Percentiles rank a stretch among this genome's conserved stretches.
Conservation (phyloP, 1,140 invertebrate species). For the Rhopalosiphum maidis region DNA sequence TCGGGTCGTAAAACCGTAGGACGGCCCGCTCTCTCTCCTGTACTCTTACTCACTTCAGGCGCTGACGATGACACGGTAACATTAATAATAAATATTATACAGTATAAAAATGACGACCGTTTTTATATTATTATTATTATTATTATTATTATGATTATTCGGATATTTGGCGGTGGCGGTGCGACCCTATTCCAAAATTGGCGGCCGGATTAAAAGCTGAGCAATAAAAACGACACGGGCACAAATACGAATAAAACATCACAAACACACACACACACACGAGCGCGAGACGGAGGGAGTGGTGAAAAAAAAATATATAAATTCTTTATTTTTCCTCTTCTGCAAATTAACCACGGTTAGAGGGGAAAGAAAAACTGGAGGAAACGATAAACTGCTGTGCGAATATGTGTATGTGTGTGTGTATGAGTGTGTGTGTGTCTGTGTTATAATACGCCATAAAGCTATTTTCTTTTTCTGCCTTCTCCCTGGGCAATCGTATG, state of each 20-base stretch:
- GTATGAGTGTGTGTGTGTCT: background rate
- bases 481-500: background rate
- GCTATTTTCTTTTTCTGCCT: conserved; percentile 37
- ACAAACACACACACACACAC: background rate
- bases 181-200: conserved; percentile 47
- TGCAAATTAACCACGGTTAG: conserved; percentile 54
- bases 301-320: conserved; percentile 44
- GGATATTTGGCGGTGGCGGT: conserved; percentile 27
- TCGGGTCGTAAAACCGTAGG: conserved; percentile 48
- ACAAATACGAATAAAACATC: conserved; percentile 53
- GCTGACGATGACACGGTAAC: conserved; percentile 56
- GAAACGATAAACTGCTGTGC: conserved; percentile 48
- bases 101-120: conserved; percentile 55
- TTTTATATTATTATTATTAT: conserved; percentile 49
- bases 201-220: conserved; percentile 53
- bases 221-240: conserved; percentile 56
- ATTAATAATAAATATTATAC: conserved; percentile 57
- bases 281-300: background rate
- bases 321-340: conserved; percentile 49
- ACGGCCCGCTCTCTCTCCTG: background rate
- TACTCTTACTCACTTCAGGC: background rate
- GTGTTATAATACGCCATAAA: conserved; percentile 20
- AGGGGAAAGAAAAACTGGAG: conserved; percentile 21
- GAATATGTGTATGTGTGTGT: background rate
- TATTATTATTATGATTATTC: conserved; percentile 53